A percentile compares a stretch with the other conserved stretches of the same genome.
phyloP scores from a whole-genome alignment of 2,797 vertebrate genomes.

The Thalassophryne amazonica region DNA sequence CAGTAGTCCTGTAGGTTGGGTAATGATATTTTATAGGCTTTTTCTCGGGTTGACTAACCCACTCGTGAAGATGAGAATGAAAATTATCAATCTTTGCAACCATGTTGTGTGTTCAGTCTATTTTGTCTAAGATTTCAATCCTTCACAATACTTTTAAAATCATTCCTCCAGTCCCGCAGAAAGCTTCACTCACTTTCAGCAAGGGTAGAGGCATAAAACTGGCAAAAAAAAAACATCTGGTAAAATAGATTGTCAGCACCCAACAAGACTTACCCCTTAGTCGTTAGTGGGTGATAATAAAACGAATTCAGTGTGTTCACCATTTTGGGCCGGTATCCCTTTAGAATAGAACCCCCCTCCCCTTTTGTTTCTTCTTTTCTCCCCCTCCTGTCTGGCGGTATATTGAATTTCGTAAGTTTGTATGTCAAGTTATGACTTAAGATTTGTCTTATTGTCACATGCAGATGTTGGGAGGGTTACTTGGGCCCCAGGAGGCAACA shows the following conservation, averaged over 20 bases:
- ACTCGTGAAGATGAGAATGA: conserved; percentile 16
- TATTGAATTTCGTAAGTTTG: conserved; percentile 7
- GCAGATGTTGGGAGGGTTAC: conserved; percentile 14
- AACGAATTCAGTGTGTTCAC: neutral
- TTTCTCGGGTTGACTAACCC: conserved; percentile 17
- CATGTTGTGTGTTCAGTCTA: conserved; percentile 4
- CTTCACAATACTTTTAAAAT: conserved; percentile 20
- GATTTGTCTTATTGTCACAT: conserved; percentile 22
- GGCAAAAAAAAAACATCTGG: too few species aligned
- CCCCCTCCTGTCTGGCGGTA: conserved; percentile 4
- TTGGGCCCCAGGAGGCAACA: conserved; percentile 19
- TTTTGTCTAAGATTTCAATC: conserved; percentile 33
- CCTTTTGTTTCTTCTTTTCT: too few species aligned
- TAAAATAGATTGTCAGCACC: too few species aligned
- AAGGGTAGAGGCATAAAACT: conserved; percentile 6
- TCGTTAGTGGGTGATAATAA: neutral
- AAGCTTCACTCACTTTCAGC: neutral
- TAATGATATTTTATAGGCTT: conserved; percentile 24
- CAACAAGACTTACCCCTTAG: neutral
- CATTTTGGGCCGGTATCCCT: too few species aligned
- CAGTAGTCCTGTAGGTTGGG: conserved; percentile 39
- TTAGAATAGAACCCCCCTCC: too few species aligned
- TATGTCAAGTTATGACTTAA: conserved; percentile 20
- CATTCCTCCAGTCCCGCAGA: conserved; percentile 35
- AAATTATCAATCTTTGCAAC: conserved; percentile 14